Evolutionary conservation across 2,113 vertebrate species (phyloP), one percentile per base, ranked within the genome.

Genomic region (Rafetus swinhoei): DNA sequence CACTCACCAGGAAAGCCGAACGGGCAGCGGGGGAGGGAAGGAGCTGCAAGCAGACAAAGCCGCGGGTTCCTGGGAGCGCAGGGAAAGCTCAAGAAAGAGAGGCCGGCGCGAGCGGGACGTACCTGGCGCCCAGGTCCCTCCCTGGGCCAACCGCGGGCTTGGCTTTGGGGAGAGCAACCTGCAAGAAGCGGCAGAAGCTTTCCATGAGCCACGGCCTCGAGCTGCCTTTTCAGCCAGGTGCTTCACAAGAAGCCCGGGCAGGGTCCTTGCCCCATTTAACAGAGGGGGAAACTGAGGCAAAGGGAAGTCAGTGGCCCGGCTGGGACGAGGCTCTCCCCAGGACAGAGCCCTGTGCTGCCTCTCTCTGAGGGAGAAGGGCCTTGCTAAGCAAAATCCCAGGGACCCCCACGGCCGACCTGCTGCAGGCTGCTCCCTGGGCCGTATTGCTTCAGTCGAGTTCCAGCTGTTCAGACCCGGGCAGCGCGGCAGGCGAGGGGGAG

Each of bases 131-230:
- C 1, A 56, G 77, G 22, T 98, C 97, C 45, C 96, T 97, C 25
- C 81, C 92, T 39, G 98, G 97, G 92, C 97, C 97, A 24, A 97
- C 87, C 16, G 94, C 95, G 50, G 97, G 96, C 92, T 97, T 98
- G 52, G 98, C 95, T 79, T 95, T 98, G 52, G 98, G 97, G 84
- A 98, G 95, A 2, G 97, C 94, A 25, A 97, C 97, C 98, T 97
- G 92, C 32, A 18, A n/a, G 85, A 25, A 89, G 52, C 93, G 12
- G 77, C 9, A 7, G 85, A 45, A 45, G 6, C 4, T 59, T 18
- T 83, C 12, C 16, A 27, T 21, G 35, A 35, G 32, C 16, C 32
- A 9, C 3, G 35, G 65, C 8, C n/a, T 7, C 8, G 15, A 1
- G 32, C 3, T 4, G 53, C 16, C 14, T 14, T 45, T 74, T 85